A percentile compares a stretch with the other conserved stretches of the same genome.
phyloP scores from a whole-genome alignment of 2,113 vertebrate species.

The Menidia beryllina region DNA sequence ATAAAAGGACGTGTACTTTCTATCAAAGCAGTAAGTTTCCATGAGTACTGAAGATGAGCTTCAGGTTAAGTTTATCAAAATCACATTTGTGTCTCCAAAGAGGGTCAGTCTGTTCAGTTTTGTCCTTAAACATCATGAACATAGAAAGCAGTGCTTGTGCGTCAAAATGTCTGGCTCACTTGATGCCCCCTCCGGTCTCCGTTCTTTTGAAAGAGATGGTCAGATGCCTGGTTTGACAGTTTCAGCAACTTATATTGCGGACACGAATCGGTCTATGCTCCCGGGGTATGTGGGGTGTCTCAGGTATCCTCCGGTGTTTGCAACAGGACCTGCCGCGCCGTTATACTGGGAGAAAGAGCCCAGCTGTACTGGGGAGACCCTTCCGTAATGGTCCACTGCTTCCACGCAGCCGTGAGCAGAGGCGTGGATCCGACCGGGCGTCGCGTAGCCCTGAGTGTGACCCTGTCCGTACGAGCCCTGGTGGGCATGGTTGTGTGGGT shows the following conservation, averaged over 20 bases:
- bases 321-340: constrained; percentile 76
- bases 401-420: constrained; percentile 75
- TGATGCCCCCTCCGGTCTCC: background rate
- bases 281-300: constrained; percentile 83
- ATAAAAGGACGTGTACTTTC: constrained; percentile 2
- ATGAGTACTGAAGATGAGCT: constrained; percentile 15
- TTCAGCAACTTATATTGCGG: constrained; percentile 83
- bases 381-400: constrained; percentile 86
- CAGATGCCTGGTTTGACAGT: constrained; percentile 6
- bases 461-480: constrained; percentile 80
- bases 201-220: background rate
- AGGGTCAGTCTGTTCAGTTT: constrained; percentile 33
- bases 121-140: constrained; percentile 4
- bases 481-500: constrained; percentile 74
- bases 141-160: constrained; percentile 22
- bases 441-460: constrained; percentile 79
- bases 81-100: constrained; percentile 45
- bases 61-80: constrained; percentile 10
- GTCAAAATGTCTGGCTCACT: constrained; percentile 46
- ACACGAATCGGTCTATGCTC: constrained; percentile 90
- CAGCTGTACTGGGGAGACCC: constrained; percentile 86
- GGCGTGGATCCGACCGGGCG: constrained; percentile 74
- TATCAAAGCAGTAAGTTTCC: background rate
- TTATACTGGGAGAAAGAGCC: constrained; percentile 86
- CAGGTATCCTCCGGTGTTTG: constrained; percentile 80